A percentile compares a stretch with the other conserved stretches of the same genome.
Conservation (phyloP, 2,888 invertebrate genomes). For the Branchipolynoe longqiensis region DNA sequence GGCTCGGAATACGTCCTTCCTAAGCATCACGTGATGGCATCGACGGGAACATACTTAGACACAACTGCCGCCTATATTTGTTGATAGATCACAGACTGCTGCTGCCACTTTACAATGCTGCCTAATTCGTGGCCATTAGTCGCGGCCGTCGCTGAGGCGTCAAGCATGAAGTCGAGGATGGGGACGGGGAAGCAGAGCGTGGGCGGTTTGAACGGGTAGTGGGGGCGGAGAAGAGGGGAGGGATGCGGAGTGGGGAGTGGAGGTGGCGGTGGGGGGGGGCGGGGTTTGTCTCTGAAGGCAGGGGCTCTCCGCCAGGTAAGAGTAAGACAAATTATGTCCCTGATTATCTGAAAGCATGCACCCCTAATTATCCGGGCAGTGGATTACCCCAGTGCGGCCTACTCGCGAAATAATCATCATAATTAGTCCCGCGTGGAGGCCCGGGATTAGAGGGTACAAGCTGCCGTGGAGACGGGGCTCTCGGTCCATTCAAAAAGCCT, state of each 20-base stretch:
- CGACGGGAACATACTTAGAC: neutral
- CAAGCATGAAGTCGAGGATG: slow-evolving; percentile 3
- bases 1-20: no score
- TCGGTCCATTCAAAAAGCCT: neutral
- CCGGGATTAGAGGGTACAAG: slow-evolving; percentile 34
- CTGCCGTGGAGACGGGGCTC: neutral
- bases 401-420: slow-evolving; percentile 53
- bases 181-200: no score
- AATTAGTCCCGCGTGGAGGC: slow-evolving; percentile 42
- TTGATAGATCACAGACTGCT: slow-evolving; percentile 27
- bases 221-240: no score
- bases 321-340: slow-evolving; percentile 42
- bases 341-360: slow-evolving; percentile 25
- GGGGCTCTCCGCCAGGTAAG: slow-evolving; percentile 40
- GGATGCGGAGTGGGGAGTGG: no score
- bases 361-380: slow-evolving; percentile 31
- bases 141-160: slow-evolving; percentile 1
- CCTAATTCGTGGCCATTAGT: slow-evolving; percentile 30
- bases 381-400: slow-evolving; percentile 23
- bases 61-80: neutral
- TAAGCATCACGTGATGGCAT: no score
- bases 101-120: slow-evolving; percentile 26
- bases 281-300: no score
- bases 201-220: no score
- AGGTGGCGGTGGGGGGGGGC: no score